Evolutionary conservation across 2,888 invertebrate genomes (phyloP), one percentile per base, ranked within the genome.

Genomic region (Trissolcus brochymenae): DNA sequence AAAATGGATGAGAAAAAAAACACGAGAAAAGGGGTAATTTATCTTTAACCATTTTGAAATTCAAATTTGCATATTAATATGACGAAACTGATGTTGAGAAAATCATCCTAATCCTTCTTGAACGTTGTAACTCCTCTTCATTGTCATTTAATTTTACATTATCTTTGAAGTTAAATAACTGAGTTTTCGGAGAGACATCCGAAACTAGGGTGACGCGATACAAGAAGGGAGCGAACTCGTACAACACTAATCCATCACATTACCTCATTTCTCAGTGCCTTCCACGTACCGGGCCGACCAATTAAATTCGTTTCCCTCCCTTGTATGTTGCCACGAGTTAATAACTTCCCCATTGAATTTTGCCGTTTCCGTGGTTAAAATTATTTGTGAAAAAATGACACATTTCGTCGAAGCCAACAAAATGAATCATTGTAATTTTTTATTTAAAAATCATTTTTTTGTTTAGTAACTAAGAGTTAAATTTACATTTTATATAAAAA

Each of bases 111-210:
- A 46, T 46, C n/a, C 46, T 46, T 46, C 29, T 29, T 29, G 29
- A 29, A 29, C 29, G 29, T 6, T 6, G 6, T 35, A 29, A 55
- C 35, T 35, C 41, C 41, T 9, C 9, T 19, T 14, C 19, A 67
- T 51, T 68, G 46, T 64, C 62, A 56, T 59, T 64, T 21, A 75
- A 68, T 68, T 68, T 75, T 19, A 25, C 46, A 75, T 68, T 75
- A 75, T 75, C 64, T 75, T 43, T 54, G 29, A 64, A 75, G 49
- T 75, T 64, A 68, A 75, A 68, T 68, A 68, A 75, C 59, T 67
- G 41, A 43, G 57, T n/a, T n/a, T 64, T 75, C 59, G 21, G 14
- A 57, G 53, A 61, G 46, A 35, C 54, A 64, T 59, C 55, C 25
- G 49, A 54, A 67, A 55, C 55, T 65, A 59, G 54, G 53, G 64